A percentile compares a stretch with the other conserved stretches of the same genome.
These are phyloP conservation scores for Sinosuthora webbiana DNA, from an alignment of 2,113 vertebrate genomes.

Conservation along the genomic window DNA sequence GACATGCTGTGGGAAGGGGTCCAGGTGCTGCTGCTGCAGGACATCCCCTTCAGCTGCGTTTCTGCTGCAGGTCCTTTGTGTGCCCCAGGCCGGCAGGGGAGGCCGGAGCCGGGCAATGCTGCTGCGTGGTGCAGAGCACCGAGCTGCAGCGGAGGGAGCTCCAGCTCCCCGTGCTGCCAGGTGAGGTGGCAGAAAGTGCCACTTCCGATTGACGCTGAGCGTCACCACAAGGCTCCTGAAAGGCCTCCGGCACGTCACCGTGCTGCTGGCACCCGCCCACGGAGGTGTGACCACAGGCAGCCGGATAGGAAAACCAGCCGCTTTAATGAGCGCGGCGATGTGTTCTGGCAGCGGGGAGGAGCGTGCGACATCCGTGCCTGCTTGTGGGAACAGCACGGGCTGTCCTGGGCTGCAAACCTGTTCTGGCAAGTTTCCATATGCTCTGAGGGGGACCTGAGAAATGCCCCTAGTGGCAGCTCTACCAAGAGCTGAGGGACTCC, in stretches of 20 bases:
- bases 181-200: not conserved
- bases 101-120: not conserved
- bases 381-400: not conserved
- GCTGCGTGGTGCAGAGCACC: fast-evolving
- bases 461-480: not conserved
- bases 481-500: not conserved
- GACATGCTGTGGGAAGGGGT: not conserved
- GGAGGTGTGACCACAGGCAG: not conserved
- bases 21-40: not conserved
- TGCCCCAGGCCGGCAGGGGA: not conserved
- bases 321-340: fast-evolving
- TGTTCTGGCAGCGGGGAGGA: not conserved
- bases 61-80: not conserved
- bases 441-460: not conserved
- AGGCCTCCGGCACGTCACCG: not conserved
- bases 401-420: not conserved
- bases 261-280: not conserved
- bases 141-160: not conserved
- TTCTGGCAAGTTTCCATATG: fast-evolving
- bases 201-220: not conserved
- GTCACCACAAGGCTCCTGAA: fast-evolving
- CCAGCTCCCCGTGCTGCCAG: not conserved
- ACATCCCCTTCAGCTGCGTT: fast-evolving
- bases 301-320: not conserved
- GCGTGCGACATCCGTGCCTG: not conserved